phyloP scores from a whole-genome alignment of 1,140 invertebrate genomes.

The Bombus balteatus region DNA sequence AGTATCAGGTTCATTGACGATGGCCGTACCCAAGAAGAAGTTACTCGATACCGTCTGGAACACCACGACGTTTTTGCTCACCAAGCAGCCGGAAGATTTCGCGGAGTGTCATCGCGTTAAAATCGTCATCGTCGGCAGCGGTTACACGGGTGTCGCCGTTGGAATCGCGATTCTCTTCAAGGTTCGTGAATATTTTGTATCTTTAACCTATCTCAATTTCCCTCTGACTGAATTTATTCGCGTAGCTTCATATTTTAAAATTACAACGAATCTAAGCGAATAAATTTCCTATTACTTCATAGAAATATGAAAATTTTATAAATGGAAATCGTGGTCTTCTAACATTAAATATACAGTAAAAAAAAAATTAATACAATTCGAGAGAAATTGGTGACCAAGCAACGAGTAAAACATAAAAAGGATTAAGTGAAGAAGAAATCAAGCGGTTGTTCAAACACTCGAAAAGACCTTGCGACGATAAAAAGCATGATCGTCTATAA shows the following conservation, averaged over 20 bases:
- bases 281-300: no score
- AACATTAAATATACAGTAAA: background rate
- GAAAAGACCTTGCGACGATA: background rate
- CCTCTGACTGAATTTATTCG: background rate
- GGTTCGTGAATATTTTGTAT: slow-evolving; percentile 55
- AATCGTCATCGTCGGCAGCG: slow-evolving; percentile 74
- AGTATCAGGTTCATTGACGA: slow-evolving; percentile 32
- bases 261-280: background rate
- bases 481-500: background rate
- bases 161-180: slow-evolving; percentile 75
- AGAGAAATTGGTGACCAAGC: no score
- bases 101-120: slow-evolving; percentile 72
- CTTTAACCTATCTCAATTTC: background rate
- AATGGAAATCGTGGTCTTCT: no score
- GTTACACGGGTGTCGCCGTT: slow-evolving; percentile 74
- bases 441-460: background rate
- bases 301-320: no score
- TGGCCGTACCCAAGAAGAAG: slow-evolving; percentile 64
- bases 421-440: background rate
- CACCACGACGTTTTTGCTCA: slow-evolving; percentile 74
- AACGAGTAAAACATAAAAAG: background rate
- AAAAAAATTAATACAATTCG: background rate
- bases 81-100: slow-evolving; percentile 72
- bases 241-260: no score
- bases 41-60: slow-evolving; percentile 56